Percentiles rank a stretch among this genome's conserved stretches.
Evolutionary conservation across 2,888 invertebrate genomes (phyloP).

Genomic region (Nymphalis polychloros): DNA sequence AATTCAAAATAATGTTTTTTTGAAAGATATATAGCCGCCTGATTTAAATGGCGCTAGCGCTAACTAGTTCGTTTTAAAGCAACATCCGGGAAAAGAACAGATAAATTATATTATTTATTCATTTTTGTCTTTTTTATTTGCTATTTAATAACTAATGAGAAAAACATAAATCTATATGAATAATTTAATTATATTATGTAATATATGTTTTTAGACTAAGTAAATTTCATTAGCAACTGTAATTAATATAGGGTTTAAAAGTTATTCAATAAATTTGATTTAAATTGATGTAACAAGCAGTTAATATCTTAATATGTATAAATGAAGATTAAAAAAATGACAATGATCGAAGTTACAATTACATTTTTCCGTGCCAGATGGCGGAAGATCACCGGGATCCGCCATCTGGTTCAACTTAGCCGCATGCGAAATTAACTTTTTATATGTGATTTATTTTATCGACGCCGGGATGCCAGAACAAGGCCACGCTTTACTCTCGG

Average conservation of each 20-base stretch:
- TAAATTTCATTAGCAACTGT: no score
- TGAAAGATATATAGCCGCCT: slow-evolving; percentile 55
- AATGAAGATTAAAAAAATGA: slow-evolving; percentile 26
- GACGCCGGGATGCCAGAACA: slow-evolving; percentile 55
- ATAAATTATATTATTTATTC: slow-evolving; percentile 20
- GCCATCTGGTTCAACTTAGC: slow-evolving; percentile 54
- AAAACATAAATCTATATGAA: no score
- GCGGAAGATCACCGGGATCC: slow-evolving; percentile 45
- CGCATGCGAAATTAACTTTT: slow-evolving; percentile 62
- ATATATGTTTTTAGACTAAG: no score
- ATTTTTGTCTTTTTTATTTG: neutral
- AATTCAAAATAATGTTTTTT: slow-evolving; percentile 53
- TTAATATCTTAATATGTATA: neutral
- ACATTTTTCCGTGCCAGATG: slow-evolving; percentile 49
- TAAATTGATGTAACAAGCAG: neutral
- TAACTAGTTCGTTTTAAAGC: slow-evolving; percentile 49
- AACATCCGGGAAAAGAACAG: slow-evolving; percentile 47
- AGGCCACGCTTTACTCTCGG: slow-evolving; percentile 55
- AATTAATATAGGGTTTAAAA: no score
- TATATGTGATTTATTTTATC: slow-evolving; percentile 62
- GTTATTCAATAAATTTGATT: neutral
- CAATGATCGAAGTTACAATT: slow-evolving; percentile 39
- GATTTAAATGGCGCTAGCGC: slow-evolving; percentile 60
- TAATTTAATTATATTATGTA: no score
- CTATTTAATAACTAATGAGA: no score